Percentiles rank a stretch among this genome's conserved stretches.
Conservation (phyloP, 1,140 invertebrate genomes). For the Coptotermes formosanus region DNA sequence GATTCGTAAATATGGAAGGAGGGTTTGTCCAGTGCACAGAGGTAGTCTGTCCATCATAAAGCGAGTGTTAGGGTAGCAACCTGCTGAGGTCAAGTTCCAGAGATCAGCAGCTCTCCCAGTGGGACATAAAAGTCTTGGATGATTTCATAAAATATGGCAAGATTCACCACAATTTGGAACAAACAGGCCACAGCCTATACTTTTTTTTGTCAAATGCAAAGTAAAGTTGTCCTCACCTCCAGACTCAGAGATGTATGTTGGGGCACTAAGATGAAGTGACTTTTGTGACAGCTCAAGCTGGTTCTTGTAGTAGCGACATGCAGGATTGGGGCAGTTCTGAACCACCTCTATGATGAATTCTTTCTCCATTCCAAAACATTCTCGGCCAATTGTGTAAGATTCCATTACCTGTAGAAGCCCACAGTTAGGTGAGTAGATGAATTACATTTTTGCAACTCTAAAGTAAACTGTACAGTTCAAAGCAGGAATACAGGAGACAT, state of each 20-base stretch:
- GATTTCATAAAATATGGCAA: no score
- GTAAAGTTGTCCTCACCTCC: conserved; percentile 32
- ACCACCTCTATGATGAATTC: conserved; percentile 85
- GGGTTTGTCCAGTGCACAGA: no score
- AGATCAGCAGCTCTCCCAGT: not conserved
- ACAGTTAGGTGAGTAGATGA: no score
- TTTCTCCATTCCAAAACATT: conserved; percentile 86
- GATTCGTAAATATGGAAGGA: no score
- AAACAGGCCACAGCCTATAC: not conserved
- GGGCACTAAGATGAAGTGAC: conserved; percentile 44
- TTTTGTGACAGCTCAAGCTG: conserved; percentile 71
- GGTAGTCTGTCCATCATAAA: no score
- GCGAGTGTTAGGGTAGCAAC: no score
- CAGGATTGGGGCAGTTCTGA: conserved; percentile 81
- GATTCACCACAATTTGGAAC: not conserved
- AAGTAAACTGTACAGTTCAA: no score
- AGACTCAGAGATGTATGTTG: conserved; percentile 42
- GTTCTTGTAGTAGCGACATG: conserved; percentile 81
- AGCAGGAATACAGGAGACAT: no score
- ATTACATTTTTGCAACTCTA: no score
- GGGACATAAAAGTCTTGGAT: not conserved
- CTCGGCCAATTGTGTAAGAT: conserved; percentile 79
- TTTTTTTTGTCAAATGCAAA: not conserved
- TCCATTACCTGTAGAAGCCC: conserved; percentile 63
- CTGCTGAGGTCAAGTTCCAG: not conserved